Conservation (phyloP, 2,797 vertebrate genomes). For the Zalophus californianus region DNA sequence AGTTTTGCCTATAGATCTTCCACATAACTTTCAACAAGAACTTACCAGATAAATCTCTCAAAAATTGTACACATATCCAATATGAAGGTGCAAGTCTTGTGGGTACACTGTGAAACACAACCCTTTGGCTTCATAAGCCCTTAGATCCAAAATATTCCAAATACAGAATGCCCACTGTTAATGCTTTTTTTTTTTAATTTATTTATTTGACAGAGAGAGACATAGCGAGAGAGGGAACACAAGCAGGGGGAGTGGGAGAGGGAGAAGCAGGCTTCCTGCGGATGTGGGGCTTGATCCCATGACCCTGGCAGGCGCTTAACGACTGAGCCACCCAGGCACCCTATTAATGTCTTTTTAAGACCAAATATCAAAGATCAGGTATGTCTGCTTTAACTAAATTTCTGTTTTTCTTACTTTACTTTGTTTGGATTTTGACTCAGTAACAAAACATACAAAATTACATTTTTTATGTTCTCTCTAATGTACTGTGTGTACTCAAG, state of each 20-base stretch:
- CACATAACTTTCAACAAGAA: slow-evolving; percentile 2
- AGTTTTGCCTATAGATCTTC: slow-evolving; percentile 16
- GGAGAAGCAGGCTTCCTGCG: no score
- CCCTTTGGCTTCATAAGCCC: neutral
- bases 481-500: slow-evolving; percentile 43
- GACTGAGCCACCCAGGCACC: no score
- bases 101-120: neutral
- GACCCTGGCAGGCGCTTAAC: no score
- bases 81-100: neutral
- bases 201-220: no score
- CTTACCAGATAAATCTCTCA: neutral
- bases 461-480: neutral
- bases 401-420: slow-evolving; percentile 3
- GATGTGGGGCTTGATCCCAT: no score
- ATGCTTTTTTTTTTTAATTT: neutral
- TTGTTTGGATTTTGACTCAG: slow-evolving; percentile 53
- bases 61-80: slow-evolving; percentile 33
- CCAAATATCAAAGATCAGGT: slow-evolving; percentile 17
- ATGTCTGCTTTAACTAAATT: neutral
- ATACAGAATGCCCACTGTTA: neutral
- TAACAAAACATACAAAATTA: slow-evolving; percentile 42
- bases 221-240: no score
- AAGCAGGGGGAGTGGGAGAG: no score
- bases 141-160: slow-evolving; percentile 28
- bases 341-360: neutral